These are phyloP conservation scores for Laterallus jamaicensis DNA, from an alignment of 2,113 vertebrate species.

Conservation along the genomic window DNA sequence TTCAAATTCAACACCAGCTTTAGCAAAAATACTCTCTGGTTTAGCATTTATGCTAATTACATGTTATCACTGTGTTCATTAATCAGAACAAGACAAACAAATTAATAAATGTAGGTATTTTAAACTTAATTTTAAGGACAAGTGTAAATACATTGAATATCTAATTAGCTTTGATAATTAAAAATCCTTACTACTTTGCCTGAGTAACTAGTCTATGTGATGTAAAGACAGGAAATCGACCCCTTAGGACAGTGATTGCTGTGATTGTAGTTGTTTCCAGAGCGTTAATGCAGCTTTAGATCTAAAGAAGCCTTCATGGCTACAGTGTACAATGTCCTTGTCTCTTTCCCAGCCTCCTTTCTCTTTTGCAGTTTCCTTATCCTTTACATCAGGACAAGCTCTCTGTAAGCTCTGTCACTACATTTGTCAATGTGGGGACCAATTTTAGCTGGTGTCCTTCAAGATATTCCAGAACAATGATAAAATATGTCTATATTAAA, in stretches of 20 bases:
- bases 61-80: neutral
- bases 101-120: neutral
- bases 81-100: neutral
- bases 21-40: neutral
- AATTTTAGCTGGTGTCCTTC: neutral
- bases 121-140: neutral
- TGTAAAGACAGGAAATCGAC: neutral
- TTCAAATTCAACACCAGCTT: neutral
- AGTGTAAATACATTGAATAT: conserved; percentile 2
- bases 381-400: neutral
- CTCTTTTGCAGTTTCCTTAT: neutral
- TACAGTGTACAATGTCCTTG: neutral
- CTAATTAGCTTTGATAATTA: neutral
- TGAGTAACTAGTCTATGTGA: neutral
- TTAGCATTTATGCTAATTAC: neutral
- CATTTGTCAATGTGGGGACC: neutral
- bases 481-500: neutral
- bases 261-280: neutral
- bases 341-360: neutral
- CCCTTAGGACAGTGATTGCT: neutral
- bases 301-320: neutral
- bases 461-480: neutral
- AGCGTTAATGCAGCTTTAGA: neutral
- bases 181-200: neutral
- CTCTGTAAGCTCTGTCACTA: neutral